Evolutionary conservation across 1,140 invertebrate genomes (phyloP).

Genomic region (Lepidurus arcticus): DNA sequence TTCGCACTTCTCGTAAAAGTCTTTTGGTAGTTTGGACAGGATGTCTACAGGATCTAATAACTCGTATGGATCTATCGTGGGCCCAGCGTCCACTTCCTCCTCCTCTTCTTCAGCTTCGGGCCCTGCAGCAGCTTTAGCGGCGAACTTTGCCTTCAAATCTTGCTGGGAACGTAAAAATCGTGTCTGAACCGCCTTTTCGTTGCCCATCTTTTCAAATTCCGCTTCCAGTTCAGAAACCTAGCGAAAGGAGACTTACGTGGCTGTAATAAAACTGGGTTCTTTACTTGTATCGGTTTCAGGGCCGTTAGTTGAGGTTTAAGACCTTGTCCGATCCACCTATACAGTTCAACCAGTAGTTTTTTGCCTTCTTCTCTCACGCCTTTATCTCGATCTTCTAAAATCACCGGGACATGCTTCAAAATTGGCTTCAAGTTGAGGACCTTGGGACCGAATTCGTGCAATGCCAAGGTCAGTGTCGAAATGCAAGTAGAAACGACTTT

Average conservation of each 20-base stretch:
- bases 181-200: conserved; percentile 63
- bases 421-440: conserved; percentile 82
- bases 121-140: conserved; percentile 51
- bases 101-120: conserved; percentile 43
- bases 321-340: conserved; percentile 81
- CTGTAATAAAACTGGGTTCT: conserved; percentile 26
- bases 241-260: conserved; percentile 30
- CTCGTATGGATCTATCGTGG: conserved; percentile 84
- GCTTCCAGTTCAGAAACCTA: conserved; percentile 77
- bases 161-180: conserved; percentile 86
- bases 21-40: conserved; percentile 83
- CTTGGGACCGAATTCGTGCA: conserved; percentile 86
- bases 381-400: conserved; percentile 89
- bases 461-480: conserved; percentile 62
- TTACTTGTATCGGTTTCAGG: conserved; percentile 74
- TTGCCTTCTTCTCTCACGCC: conserved; percentile 86
- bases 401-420: conserved; percentile 74
- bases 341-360: conserved; percentile 80
- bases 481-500: conserved; percentile 86
- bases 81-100: conserved; percentile 46
- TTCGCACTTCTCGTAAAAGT: conserved; percentile 92
- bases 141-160: conserved; percentile 60
- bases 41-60: conserved; percentile 88
- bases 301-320: conserved; percentile 78
- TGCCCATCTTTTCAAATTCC: conserved; percentile 73